Evolutionary conservation across 2,888 invertebrate species (phyloP).

Genomic region (Amiota communis): DNA sequence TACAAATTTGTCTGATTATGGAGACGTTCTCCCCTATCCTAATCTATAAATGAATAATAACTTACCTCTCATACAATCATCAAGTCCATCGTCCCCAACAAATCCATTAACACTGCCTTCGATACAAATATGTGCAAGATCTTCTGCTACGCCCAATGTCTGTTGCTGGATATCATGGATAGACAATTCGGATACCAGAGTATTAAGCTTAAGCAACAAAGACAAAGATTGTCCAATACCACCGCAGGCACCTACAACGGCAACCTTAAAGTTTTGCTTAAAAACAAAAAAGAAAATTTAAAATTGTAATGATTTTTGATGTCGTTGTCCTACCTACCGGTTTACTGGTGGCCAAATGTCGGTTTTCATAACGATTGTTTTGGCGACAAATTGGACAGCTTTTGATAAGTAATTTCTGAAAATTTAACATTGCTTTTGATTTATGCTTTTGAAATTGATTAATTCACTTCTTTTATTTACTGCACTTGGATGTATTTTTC

Average conservation of each 20-base stretch:
- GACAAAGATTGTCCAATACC: slow-evolving; percentile 97
- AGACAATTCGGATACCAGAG: slow-evolving; percentile 84
- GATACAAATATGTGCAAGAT: slow-evolving; percentile 95
- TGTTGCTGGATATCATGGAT: slow-evolving; percentile 89
- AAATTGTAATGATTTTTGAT: background rate
- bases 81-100: slow-evolving; percentile 82
- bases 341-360: background rate
- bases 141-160: slow-evolving; percentile 94
- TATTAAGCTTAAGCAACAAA: slow-evolving; percentile 90
- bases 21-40: too few relatives aligned
- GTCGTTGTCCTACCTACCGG: slow-evolving; percentile 4
- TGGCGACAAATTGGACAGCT: background rate
- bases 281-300: background rate
- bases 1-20: too few relatives aligned
- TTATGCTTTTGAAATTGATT: background rate
- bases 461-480: slow-evolving; percentile 4
- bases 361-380: too few relatives aligned
- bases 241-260: slow-evolving; percentile 94
- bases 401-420: background rate
- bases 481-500: background rate
- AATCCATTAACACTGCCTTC: slow-evolving; percentile 81
- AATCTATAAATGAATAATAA: too few relatives aligned
- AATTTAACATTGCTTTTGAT: slow-evolving; percentile 2
- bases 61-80: slow-evolving; percentile 66
- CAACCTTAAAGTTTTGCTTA: slow-evolving; percentile 83